Base-by-base conservation (phyloP, 2,888 invertebrate species). In the Chloromyia formosa region DNA sequence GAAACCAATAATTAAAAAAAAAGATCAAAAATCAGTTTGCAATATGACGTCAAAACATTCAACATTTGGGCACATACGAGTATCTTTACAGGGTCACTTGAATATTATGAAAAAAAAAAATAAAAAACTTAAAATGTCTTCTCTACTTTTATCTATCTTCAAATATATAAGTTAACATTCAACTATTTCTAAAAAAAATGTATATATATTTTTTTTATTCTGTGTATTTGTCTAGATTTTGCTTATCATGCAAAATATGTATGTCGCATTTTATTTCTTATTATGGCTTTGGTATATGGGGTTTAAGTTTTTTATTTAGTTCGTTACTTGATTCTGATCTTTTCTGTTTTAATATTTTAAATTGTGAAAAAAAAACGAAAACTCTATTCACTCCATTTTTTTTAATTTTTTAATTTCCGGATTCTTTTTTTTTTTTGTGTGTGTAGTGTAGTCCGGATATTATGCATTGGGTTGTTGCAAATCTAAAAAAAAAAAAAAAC, bases 231-330 rank as follows among this genome's bases (percentile, higher is more conserved):
- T 40, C 71, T 71, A 71, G 40, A 22, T 49, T 71, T 71, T 40
- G 56, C 71, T n/a, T 23, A n/a, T 61, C 9, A 73, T 49, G 23
- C 16, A 60, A 73, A 49, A 22, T 60, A 23, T 35, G 27, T 35
- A 35, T 35, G 27, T 72, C 40, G 49, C 22, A 60, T 75, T 35
- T 73, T 75, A 62, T 45, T 35, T 75, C 74, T 75, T 77, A 69
- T 45, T 74, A 77, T 77, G 77, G 75, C 77, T 77, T 77, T 77
- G 77, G 77, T 77, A 77, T 77, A 61, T 2, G 68, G 64, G 61
- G 74, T 75, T 56, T 76, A 54, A 64, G 72, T 54, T 54, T 20
- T 69, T 22, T 71, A 20, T 35, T 35, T 35, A 35, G 3, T 20
- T 3, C 20, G 10, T 4, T 66, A 42, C 10, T 23, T 58, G 56